Evolutionary conservation across 2,888 invertebrate genomes (phyloP).

Genomic region (Agrotis exclamationis): DNA sequence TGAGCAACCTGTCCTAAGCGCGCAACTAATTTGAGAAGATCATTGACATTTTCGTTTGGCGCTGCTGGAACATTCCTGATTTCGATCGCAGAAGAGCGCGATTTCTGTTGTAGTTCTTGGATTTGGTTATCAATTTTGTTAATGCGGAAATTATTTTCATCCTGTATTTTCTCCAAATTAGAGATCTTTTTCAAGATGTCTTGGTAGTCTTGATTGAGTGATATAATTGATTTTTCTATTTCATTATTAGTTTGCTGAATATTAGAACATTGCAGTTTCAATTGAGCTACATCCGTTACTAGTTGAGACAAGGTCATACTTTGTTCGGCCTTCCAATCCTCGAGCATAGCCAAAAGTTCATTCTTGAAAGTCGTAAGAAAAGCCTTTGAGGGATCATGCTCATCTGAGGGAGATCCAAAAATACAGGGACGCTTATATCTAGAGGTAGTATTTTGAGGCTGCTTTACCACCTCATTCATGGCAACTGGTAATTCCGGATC

Average conservation of each 20-base stretch:
- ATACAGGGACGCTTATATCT: too few species aligned
- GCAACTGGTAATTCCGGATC: too few species aligned
- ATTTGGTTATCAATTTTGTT: not conserved
- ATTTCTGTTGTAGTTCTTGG: conserved; percentile 1
- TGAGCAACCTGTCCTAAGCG: not conserved
- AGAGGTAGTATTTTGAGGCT: too few species aligned
- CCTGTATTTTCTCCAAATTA: not conserved
- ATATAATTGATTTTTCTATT: not conserved
- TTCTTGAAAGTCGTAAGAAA: too few species aligned
- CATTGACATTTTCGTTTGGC: not conserved
- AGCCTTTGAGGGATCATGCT: too few species aligned
- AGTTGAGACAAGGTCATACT: too few species aligned
- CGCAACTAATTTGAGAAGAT: not conserved
- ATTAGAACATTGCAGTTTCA: not conserved
- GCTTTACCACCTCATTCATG: too few species aligned
- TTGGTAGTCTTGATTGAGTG: not conserved
- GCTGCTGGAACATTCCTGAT: not conserved
- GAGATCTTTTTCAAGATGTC: not conserved
- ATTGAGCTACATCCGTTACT: not conserved
- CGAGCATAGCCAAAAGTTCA: too few species aligned
- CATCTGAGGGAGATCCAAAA: too few species aligned
- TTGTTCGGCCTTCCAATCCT: too few species aligned
- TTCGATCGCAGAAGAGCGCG: not conserved
- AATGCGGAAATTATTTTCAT: not conserved
- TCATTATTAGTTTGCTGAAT: not conserved